Base-by-base conservation (phyloP, 2,888 invertebrate genomes). In the Anoncus sp. region DNA sequence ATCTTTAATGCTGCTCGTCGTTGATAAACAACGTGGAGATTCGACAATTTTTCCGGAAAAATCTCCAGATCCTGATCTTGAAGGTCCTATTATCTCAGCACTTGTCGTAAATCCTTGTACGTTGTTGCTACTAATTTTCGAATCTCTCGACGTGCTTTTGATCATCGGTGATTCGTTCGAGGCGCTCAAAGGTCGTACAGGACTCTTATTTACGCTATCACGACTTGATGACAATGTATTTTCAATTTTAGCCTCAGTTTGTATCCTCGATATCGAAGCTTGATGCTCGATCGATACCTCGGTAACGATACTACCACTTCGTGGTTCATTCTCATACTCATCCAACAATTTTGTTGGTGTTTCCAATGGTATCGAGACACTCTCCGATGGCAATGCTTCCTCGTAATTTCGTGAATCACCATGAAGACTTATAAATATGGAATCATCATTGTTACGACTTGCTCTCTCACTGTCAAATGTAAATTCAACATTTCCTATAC, bases 251-350 rank as follows among this genome's bases (percentile, higher is more conserved):
- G 86, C 83, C 53, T 87, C 87, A 4, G 85, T 87, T 51, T 67
- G 84, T 65, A 85, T 82, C 40, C 81, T 82, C 53, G 75, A 73
- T 0, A 69, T 65, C 1, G 85, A 77, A 0, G 82, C 80, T n/a
- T 85, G 86, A 43, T 89, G 86, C 81, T 91, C 91, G 63, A 91
- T 91, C n/a, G 89, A 90, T 1, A 85, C 91, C 70, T 91, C 87
- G 22, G 90, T 91, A 20, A 91, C 85, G 63, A 90, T 89, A 18
- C 79, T 87, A 2, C 83, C 55, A 77, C 82, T 59, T 75, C 82
- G 0, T 82, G 86, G 73, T 55, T 86, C 87, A 27, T 83, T 76
- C 18, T 91, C 90, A 73, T 90, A 88, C 24, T 90, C 90, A 74
- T 91, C 90, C 55, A 89, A 60, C 3, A 90, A 51, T 49, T 90